phyloP scores from a whole-genome alignment of 2,888 invertebrate species.

The Eupsilia transversa region DNA sequence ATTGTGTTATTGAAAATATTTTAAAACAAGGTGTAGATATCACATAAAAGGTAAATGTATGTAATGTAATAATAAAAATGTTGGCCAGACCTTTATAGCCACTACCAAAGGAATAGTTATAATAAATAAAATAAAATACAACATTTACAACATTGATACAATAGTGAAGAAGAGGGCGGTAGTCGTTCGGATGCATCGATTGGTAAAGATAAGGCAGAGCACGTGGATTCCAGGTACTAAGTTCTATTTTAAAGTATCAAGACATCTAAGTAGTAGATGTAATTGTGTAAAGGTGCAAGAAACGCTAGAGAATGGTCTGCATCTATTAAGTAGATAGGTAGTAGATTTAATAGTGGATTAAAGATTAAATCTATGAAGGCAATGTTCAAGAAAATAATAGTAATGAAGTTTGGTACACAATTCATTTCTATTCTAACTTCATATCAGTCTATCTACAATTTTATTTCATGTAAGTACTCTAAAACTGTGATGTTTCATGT shows the following conservation, averaged over 20 bases:
- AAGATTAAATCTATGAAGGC: slow-evolving; percentile 66
- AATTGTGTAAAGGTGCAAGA: slow-evolving; percentile 79
- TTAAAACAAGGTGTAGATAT: slow-evolving; percentile 50
- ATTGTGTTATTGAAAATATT: slow-evolving; percentile 47
- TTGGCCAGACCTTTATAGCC: slow-evolving; percentile 69
- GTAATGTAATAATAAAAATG: slow-evolving; percentile 50
- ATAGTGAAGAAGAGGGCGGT: slow-evolving; percentile 90
- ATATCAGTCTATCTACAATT: slow-evolving; percentile 46
- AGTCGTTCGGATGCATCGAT: slow-evolving; percentile 86
- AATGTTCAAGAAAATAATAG: slow-evolving; percentile 56
- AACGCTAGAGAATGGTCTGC: slow-evolving; percentile 79
- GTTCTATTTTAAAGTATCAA: slow-evolving; percentile 62
- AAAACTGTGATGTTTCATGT: slow-evolving; percentile 23
- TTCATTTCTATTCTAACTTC: slow-evolving; percentile 61
- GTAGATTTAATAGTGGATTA: slow-evolving; percentile 66
- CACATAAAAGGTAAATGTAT: slow-evolving; percentile 49
- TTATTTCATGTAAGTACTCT: slow-evolving; percentile 15
- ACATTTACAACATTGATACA: slow-evolving; percentile 89
- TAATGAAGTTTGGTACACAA: slow-evolving; percentile 51
- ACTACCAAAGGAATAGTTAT: slow-evolving; percentile 66
- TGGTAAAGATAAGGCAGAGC: slow-evolving; percentile 76
- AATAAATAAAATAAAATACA: slow-evolving; percentile 66
- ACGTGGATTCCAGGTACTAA: slow-evolving; percentile 66
- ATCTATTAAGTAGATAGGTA: slow-evolving; percentile 71
- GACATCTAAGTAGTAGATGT: slow-evolving; percentile 69